These are phyloP conservation scores for Rhipidura dahli DNA, from an alignment of 2,113 vertebrate genomes.

Conservation along the genomic window DNA sequence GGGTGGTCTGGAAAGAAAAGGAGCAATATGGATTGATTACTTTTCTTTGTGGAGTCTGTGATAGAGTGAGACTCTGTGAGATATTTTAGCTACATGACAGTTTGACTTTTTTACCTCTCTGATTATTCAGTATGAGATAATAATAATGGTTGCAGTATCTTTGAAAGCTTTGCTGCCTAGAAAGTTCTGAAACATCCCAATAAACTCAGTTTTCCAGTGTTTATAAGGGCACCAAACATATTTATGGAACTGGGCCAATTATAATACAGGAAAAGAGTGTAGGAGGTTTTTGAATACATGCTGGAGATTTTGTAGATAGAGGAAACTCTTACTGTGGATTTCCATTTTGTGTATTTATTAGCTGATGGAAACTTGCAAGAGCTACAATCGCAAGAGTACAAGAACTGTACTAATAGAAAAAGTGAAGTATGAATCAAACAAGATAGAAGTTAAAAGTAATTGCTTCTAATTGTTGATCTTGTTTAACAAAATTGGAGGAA, in stretches of 20 bases:
- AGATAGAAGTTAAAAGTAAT: background rate
- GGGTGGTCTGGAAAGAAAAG: constrained; percentile 33
- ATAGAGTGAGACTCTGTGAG: background rate
- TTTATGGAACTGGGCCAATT: background rate
- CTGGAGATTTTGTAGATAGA: background rate
- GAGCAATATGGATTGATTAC: background rate
- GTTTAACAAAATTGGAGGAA: background rate
- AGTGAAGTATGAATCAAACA: background rate
- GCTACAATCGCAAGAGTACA: too few relatives aligned
- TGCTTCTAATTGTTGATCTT: background rate
- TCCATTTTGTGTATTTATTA: background rate
- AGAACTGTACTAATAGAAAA: background rate
- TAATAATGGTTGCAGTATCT: background rate
- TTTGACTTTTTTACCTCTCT: background rate
- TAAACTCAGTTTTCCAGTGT: background rate
- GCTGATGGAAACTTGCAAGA: background rate
- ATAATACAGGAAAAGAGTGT: background rate
- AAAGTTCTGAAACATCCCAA: background rate
- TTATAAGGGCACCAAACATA: background rate
- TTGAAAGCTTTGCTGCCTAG: background rate
- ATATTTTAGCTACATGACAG: background rate
- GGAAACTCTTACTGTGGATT: background rate
- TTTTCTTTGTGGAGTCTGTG: background rate
- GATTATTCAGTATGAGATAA: background rate
- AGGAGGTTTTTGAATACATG: background rate